Evolutionary conservation across 2,113 vertebrate genomes (phyloP).

Genomic region (Zosterops borbonicus): DNA sequence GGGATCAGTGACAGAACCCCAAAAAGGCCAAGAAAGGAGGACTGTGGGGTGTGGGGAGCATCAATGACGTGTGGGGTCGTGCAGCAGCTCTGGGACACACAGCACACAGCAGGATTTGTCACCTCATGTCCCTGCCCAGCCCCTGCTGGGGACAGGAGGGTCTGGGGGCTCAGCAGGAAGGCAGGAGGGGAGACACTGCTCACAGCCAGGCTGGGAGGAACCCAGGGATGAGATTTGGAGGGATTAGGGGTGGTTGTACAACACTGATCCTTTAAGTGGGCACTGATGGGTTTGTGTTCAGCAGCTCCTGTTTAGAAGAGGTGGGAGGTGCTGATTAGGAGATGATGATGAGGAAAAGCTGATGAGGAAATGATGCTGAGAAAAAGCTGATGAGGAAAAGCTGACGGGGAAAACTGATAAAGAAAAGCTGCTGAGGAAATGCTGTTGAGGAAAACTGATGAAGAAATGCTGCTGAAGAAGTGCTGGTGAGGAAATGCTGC

Average conservation of each 20-base stretch:
- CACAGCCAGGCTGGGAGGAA: not conserved
- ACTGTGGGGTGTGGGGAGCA: not conserved
- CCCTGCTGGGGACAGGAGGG: not conserved
- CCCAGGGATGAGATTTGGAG: not conserved
- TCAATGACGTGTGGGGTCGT: not conserved
- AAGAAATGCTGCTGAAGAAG: not conserved
- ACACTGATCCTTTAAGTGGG: not conserved
- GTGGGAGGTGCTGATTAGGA: not conserved
- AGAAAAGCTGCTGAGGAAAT: not conserved
- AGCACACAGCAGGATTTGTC: not conserved
- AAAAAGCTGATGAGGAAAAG: too few species aligned
- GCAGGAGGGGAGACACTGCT: not conserved
- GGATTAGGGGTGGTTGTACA: constrained; percentile 29
- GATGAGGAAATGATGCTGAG: too few species aligned
- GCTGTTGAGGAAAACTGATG: too few species aligned
- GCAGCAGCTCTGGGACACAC: not conserved
- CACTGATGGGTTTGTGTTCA: not conserved
- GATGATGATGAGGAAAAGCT: too few species aligned
- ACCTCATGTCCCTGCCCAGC: not conserved
- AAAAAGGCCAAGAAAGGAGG: not conserved
- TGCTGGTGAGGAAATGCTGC: fast-evolving
- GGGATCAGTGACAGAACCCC: not conserved
- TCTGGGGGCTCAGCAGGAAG: constrained; percentile 7
- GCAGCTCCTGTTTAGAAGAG: not conserved
- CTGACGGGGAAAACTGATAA: not conserved